phyloP scores from a whole-genome alignment of 2,888 invertebrate species.

The Cremastinae sp. region DNA sequence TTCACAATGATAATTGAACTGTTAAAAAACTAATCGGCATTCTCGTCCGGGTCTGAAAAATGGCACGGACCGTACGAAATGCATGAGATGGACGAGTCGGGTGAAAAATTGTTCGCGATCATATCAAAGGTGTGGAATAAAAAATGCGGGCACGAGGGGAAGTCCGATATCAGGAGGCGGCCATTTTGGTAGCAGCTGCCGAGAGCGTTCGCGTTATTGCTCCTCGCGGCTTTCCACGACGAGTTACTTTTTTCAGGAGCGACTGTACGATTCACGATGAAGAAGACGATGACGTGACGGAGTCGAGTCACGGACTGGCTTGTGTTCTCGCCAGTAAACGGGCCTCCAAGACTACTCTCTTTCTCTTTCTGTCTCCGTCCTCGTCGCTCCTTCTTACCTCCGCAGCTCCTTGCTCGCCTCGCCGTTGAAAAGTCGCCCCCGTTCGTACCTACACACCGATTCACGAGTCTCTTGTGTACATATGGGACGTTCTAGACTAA shows the following conservation, averaged over 20 bases:
- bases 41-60: too few species aligned
- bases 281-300: slow-evolving; percentile 64
- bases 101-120: not conserved
- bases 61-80: too few species aligned
- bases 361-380: slow-evolving; percentile 20
- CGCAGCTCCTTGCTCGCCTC: slow-evolving; percentile 36
- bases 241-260: slow-evolving; percentile 33
- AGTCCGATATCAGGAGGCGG: slow-evolving; percentile 68
- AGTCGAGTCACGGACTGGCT: slow-evolving; percentile 64
- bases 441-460: slow-evolving; percentile 46
- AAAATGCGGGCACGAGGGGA: slow-evolving; percentile 24
- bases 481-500: slow-evolving; percentile 9
- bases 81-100: too few species aligned
- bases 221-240: slow-evolving; percentile 51
- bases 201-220: slow-evolving; percentile 50
- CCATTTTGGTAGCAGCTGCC: slow-evolving; percentile 73
- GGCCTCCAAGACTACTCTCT: slow-evolving; percentile 37
- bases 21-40: too few species aligned
- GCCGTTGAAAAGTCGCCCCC: slow-evolving; percentile 59
- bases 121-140: not conserved
- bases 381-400: slow-evolving; percentile 17
- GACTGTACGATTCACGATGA: slow-evolving; percentile 39
- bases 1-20: too few species aligned
- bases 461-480: slow-evolving; percentile 24
- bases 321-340: slow-evolving; percentile 49